A percentile compares a stretch with the other conserved stretches of the same genome.
Conservation (phyloP, 1,140 invertebrate species). For the Trichogramma pretiosum region DNA sequence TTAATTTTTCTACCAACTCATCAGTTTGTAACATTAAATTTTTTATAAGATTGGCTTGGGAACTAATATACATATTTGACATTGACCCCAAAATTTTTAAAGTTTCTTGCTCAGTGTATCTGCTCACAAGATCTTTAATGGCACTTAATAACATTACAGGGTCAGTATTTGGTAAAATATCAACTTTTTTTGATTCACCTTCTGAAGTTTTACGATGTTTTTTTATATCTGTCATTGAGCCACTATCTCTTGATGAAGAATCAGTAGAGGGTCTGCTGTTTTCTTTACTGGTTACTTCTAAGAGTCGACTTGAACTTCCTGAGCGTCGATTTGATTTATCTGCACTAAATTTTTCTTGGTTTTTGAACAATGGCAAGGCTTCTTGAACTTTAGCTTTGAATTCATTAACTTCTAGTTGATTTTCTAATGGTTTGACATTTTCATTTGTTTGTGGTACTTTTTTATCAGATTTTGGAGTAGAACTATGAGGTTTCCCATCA, state of each 20-base stretch:
- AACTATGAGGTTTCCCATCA: constrained; percentile 12
- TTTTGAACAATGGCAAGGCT: no score
- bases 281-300: constrained; percentile 35
- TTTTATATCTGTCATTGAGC: constrained; percentile 14
- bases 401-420: constrained; percentile 21
- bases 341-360: constrained; percentile 18
- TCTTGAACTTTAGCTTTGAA: constrained; percentile 16
- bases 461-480: constrained; percentile 21
- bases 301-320: constrained; percentile 25
- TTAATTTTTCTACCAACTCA: constrained; percentile 30
- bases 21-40: constrained; percentile 31
- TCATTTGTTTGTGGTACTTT: constrained; percentile 17
- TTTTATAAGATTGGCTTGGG: constrained; percentile 33
- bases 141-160: constrained; percentile 27
- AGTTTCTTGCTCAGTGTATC: constrained; percentile 32
- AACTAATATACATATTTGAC: constrained; percentile 31
- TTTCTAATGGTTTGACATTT: constrained; percentile 21
- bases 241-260: constrained; percentile 21
- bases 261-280: constrained; percentile 28
- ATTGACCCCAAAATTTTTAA: constrained; percentile 32
- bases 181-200: constrained; percentile 14
- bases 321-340: constrained; percentile 21
- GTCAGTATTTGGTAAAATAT: constrained; percentile 24
- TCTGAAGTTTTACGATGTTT: constrained; percentile 16
- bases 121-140: constrained; percentile 33